phyloP scores from a whole-genome alignment of 2,113 vertebrate species.

The Turdus rufiventris region DNA sequence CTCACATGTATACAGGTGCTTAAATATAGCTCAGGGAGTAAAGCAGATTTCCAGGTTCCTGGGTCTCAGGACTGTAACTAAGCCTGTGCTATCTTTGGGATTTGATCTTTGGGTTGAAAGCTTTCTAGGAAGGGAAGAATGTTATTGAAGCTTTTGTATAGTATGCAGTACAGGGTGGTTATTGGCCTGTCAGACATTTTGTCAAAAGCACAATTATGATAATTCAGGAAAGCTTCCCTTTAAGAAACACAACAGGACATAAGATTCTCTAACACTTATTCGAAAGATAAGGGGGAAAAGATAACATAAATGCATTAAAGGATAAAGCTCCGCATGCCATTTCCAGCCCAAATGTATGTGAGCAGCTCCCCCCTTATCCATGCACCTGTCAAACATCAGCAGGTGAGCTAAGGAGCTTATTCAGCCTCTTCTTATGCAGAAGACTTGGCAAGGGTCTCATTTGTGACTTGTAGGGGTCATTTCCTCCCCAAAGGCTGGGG shows the following conservation, averaged over 20 bases:
- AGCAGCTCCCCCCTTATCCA: background rate
- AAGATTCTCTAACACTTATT: background rate
- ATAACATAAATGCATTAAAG: background rate
- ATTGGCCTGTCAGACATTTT: background rate
- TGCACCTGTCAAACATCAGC: background rate
- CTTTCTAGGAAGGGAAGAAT: background rate
- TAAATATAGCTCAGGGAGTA: background rate
- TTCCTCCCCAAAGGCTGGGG: background rate
- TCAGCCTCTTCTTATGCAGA: background rate
- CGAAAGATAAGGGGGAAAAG: background rate
- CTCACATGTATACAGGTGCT: background rate
- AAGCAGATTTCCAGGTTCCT: background rate
- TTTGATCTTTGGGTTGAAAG: background rate
- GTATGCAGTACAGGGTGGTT: background rate
- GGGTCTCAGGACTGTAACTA: background rate
- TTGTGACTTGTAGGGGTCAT: background rate
- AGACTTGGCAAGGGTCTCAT: background rate
- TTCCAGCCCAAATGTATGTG: background rate
- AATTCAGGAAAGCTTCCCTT: background rate
- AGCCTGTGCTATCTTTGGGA: background rate
- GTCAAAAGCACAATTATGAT: background rate
- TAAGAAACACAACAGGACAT: background rate
- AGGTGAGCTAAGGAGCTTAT: background rate
- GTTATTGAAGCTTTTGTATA: background rate
- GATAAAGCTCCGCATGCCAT: background rate